phyloP scores from a whole-genome alignment of 2,888 invertebrate species.

The Apodemia mormo region DNA sequence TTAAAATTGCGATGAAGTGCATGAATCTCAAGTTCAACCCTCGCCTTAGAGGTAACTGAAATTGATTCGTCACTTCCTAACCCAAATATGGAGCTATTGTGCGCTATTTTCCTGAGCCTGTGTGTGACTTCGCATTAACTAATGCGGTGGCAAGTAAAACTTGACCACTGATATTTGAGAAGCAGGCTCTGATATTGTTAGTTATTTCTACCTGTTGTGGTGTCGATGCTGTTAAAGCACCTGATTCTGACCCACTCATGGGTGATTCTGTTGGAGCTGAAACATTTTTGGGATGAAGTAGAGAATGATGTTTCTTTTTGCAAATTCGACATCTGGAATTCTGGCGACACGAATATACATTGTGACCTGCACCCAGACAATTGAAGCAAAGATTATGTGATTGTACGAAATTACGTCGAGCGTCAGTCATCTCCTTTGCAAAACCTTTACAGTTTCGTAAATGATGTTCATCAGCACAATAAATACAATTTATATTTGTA shows the following conservation, averaged over 20 bases:
- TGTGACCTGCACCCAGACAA: constrained; percentile 34
- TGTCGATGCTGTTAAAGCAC: too few species aligned
- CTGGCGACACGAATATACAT: constrained; percentile 29
- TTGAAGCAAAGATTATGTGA: constrained; percentile 37
- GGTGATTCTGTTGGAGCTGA: constrained; percentile 2
- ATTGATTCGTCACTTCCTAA: constrained; percentile 23
- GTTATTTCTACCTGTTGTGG: too few species aligned
- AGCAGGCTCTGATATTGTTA: constrained; percentile 21
- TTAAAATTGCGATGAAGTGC: constrained; percentile 29
- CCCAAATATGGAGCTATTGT: constrained; percentile 27
- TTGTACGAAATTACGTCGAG: constrained; percentile 29
- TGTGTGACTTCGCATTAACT: constrained; percentile 28
- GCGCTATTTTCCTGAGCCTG: constrained; percentile 28
- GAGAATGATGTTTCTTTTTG: constrained; percentile 36
- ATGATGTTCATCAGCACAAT: constrained; percentile 33
- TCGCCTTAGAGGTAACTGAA: constrained; percentile 23
- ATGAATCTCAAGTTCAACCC: constrained; percentile 31
- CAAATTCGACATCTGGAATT: constrained; percentile 32
- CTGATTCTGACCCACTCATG: too few species aligned
- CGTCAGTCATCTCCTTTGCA: constrained; percentile 29
- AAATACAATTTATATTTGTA: neutral
- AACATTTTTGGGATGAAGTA: constrained; percentile 32
- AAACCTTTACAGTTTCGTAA: constrained; percentile 37
- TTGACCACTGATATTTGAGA: constrained; percentile 24
- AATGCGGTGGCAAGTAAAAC: constrained; percentile 36